Conservation (phyloP, 2,888 invertebrate genomes). For the Rhyacophila evoluta region DNA sequence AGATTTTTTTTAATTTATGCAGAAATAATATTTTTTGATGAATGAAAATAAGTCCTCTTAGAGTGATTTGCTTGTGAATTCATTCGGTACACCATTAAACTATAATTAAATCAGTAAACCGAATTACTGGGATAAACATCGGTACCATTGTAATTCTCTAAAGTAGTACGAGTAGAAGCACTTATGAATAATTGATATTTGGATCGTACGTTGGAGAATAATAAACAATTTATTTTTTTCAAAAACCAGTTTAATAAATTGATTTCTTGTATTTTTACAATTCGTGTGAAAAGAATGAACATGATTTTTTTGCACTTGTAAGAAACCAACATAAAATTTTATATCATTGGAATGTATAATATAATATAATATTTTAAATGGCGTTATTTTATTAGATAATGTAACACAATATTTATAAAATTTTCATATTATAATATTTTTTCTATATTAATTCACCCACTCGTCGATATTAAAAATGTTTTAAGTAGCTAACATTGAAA, state of each 20-base stretch:
- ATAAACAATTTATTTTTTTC: neutral
- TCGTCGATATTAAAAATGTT: neutral
- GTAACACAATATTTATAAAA: conserved; percentile 22
- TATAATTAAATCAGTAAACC: too few species aligned
- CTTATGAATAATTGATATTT: too few species aligned
- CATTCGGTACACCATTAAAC: too few species aligned
- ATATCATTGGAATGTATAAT: conserved; percentile 22
- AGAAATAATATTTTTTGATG: too few species aligned
- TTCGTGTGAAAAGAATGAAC: conserved; percentile 19
- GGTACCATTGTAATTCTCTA: too few species aligned
- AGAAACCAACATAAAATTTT: neutral
- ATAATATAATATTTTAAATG: conserved; percentile 3
- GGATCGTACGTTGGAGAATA: neutral
- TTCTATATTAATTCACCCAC: neutral
- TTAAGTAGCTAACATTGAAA: conserved; percentile 24
- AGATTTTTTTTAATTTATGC: too few species aligned
- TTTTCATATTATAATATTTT: conserved; percentile 4
- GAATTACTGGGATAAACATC: too few species aligned
- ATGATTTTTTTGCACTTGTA: neutral
- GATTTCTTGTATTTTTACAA: conserved; percentile 9
- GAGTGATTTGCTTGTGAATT: too few species aligned
- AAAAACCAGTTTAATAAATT: conserved; percentile 14
- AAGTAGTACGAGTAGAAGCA: too few species aligned
- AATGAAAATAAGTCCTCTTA: too few species aligned
- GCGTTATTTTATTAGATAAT: conserved; percentile 7